phyloP scores from a whole-genome alignment of 1,140 invertebrate genomes.

The Rhyzopertha dominica region DNA sequence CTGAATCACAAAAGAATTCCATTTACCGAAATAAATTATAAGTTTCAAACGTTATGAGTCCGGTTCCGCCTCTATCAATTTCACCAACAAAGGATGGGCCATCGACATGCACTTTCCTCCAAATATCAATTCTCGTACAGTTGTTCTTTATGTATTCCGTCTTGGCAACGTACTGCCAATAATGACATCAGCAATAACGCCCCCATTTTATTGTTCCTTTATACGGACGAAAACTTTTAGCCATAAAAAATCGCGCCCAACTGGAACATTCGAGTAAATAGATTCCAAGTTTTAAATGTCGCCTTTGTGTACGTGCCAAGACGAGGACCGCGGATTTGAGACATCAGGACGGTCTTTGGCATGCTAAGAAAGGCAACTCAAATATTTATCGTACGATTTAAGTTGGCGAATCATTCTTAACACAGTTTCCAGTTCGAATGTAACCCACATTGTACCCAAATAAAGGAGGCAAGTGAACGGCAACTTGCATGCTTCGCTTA shows the following conservation, averaged over 20 bases:
- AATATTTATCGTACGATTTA: too few relatives aligned
- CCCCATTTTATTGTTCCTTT: slow-evolving; percentile 14
- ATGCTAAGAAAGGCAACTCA: too few relatives aligned
- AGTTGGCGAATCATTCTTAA: too few relatives aligned
- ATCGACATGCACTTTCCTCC: slow-evolving; percentile 7
- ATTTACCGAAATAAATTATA: slow-evolving; percentile 13
- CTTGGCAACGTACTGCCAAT: not conserved
- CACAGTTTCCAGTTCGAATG: too few relatives aligned
- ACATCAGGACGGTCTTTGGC: too few relatives aligned
- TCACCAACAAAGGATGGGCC: slow-evolving; percentile 9
- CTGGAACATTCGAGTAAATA: slow-evolving; percentile 29
- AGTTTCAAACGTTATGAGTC: slow-evolving; percentile 4
- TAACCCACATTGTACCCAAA: too few relatives aligned
- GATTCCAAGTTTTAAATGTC: slow-evolving; percentile 29
- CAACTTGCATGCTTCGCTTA: too few relatives aligned
- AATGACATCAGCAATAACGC: slow-evolving; percentile 10
- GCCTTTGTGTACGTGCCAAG: slow-evolving; percentile 27
- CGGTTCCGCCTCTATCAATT: slow-evolving; percentile 10
- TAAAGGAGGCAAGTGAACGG: too few relatives aligned
- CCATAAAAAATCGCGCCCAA: slow-evolving; percentile 25
- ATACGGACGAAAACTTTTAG: slow-evolving; percentile 18
- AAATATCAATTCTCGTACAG: slow-evolving; percentile 2
- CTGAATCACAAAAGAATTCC: slow-evolving; percentile 16
- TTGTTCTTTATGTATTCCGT: not conserved
- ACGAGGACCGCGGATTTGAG: slow-evolving; percentile 5